Conservation (phyloP, 1,140 invertebrate genomes). For the Brachionus rubens region DNA sequence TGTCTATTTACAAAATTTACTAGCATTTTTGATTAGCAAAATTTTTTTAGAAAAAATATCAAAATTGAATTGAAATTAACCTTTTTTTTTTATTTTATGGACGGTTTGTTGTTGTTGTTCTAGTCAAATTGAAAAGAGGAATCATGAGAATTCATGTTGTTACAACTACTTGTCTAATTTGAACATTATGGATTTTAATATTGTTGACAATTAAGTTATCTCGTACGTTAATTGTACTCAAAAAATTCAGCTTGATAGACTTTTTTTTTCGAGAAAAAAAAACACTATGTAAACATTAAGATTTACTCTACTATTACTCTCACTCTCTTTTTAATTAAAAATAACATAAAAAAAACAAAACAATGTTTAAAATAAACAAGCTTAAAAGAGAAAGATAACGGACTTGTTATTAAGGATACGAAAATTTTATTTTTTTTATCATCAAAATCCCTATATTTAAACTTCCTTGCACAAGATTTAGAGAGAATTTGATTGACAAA, state of each 20-base stretch:
- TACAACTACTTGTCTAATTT: no score
- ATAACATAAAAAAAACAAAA: not conserved
- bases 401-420: not conserved
- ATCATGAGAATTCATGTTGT: no score
- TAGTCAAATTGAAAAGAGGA: no score
- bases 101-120: no score
- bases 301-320: not conserved
- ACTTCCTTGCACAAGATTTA: slow-evolving; percentile 29
- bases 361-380: slow-evolving; percentile 13
- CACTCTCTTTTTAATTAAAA: no score
- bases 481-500: no score
- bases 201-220: slow-evolving; percentile 23
- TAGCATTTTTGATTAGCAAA: no score
- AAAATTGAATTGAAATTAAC: no score
- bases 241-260: not conserved
- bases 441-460: slow-evolving; percentile 2
- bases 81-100: no score
- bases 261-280: not conserved
- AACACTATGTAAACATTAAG: not conserved
- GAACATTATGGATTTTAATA: no score
- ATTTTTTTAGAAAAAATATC: no score
- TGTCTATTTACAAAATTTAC: not conserved
- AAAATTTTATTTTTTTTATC: slow-evolving; percentile 20
- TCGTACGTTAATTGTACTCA: no score
- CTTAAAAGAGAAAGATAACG: not conserved